Evolutionary conservation across 2,113 vertebrate genomes (phyloP), one percentile per base, ranked within the genome.

Genomic region (Entelurus aequoreus): DNA sequence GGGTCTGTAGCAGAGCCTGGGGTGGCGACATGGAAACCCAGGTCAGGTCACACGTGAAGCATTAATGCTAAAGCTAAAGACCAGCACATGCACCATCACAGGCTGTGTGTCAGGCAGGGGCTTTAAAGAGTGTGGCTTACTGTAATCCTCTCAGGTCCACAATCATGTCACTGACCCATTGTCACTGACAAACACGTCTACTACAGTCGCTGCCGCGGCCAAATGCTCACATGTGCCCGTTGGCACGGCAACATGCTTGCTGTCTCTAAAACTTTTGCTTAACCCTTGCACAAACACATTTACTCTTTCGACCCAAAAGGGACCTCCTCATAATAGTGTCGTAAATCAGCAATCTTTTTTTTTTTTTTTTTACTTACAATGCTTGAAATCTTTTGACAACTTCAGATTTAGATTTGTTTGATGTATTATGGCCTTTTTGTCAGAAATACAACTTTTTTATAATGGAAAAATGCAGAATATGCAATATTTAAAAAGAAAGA

Each of bases 1-100:
- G 97, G 76, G 97, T 98, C 84, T 99, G 97, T 84, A 99, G 94
- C 86, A 99, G 94, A 88, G 97, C 96, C 96, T 98, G 75, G 28
- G 2, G 50, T 0, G 38, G 2, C n/a, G 3, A 60, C 11, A 40
- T 13, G 6, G 48, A 38, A 48, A 19, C 44, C 36, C 42, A n/a
- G 42, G 42, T 46, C 42, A 28, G 42, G 42, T 46, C 10, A 46
- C 42, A 46, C 10, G 10, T 12, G 36, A 14, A 48, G 36, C 53
- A 16, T 48, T 44, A 5, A 4, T 36, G 14, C 35, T 8, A 15
- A 28, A 42, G 38, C n/a, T 48, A n/a, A 54, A 60, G 58, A 2
- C 28, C 46, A 46, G 51, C 9, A 2, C 42, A 38, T 28, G 5
- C 2, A 4, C 53, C 40, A n/a, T 60, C 37, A 55, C 64, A 40